Base-by-base conservation (phyloP, 2,888 invertebrate species). In the Pantelozetes paolii region DNA sequence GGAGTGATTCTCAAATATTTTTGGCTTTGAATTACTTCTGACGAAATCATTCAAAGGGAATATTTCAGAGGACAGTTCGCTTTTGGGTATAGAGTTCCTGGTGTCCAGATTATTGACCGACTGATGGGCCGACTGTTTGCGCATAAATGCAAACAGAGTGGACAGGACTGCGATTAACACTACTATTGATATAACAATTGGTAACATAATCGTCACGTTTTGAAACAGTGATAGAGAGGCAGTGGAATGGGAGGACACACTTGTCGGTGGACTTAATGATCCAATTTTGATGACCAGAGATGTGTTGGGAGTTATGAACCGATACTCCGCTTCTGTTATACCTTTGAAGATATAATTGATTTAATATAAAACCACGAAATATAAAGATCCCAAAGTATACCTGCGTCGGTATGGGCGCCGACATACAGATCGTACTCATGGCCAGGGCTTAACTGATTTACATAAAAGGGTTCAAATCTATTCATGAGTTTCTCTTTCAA, bases 121-220 rank as follows among this genome's bases (percentile, higher is more conserved):
- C 23, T 36, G 40, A 42, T 67, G 20, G 13, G 11, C 23, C 0
- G 40, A 23, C 13, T 40, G 67, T 71, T 74, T 74, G 18, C 70
- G 70, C 74, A 74, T 74, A 42, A 74, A 74, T 40, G 74, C 74
- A 18, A 74, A 70, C 42, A 74, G 42, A 36, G 74, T 74, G 11
- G 77, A 71, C 20, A 78, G 69, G 20, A 78, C 76, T 23, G 76
- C 75, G 18, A 77, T 62, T 9, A 78, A 57, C 2, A 78, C 78
- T 9, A 76, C 26, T 5, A 78, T 76, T 1, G 78, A 78, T 71
- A 78, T 76, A n/a, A 77, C 75, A 9, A 78, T 77, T 3, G 78
- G 78, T 8, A 78, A 71, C 36, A 78, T 54, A 26, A 78, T 74
- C 3, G 78, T 76, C n/a, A 78, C 32, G 50, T 78, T 77, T 13